Percentiles rank a stretch among this genome's conserved stretches.
Evolutionary conservation across 2,113 vertebrate genomes (phyloP).

Genomic region (Nerophis lumbriciformis): DNA sequence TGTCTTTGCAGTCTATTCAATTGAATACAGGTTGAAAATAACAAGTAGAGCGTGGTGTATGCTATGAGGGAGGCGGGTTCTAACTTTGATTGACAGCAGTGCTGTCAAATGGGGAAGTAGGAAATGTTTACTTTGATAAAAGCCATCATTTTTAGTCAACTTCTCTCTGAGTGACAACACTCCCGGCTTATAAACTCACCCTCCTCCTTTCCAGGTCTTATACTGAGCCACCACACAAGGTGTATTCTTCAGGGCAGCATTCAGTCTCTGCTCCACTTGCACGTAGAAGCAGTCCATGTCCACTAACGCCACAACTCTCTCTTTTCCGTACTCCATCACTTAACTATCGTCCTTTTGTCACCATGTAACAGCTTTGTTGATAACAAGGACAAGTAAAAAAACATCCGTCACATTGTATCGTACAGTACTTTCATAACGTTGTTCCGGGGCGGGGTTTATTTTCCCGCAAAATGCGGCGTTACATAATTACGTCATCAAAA

Average conservation of each 20-base stretch:
- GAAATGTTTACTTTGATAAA: background rate
- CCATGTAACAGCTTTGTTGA: background rate
- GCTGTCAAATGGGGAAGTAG: background rate
- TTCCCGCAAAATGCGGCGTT: conserved; percentile 9
- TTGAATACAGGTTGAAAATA: too few relatives aligned
- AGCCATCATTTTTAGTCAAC: background rate
- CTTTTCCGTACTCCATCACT: conserved; percentile 76
- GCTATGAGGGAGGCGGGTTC: background rate
- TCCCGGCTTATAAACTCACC: conserved; percentile 71
- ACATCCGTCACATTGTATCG: background rate
- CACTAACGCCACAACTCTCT: conserved; percentile 84
- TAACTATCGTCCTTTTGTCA: background rate
- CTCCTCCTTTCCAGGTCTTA: conserved; percentile 90
- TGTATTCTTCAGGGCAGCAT: conserved; percentile 80
- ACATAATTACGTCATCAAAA: conserved; percentile 47
- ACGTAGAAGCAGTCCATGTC: conserved; percentile 99
- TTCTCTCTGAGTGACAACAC: background rate
- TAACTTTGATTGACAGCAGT: background rate
- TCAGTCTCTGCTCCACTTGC: conserved; percentile 90
- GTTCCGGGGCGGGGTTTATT: background rate
- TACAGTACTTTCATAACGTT: background rate
- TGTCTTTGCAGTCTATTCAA: too few relatives aligned
- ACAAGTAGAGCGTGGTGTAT: background rate
- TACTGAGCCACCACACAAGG: conserved; percentile 94
- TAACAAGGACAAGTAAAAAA: background rate